Conservation (phyloP, 2,797 vertebrate genomes). For the Eleutherodactylus coqui region DNA sequence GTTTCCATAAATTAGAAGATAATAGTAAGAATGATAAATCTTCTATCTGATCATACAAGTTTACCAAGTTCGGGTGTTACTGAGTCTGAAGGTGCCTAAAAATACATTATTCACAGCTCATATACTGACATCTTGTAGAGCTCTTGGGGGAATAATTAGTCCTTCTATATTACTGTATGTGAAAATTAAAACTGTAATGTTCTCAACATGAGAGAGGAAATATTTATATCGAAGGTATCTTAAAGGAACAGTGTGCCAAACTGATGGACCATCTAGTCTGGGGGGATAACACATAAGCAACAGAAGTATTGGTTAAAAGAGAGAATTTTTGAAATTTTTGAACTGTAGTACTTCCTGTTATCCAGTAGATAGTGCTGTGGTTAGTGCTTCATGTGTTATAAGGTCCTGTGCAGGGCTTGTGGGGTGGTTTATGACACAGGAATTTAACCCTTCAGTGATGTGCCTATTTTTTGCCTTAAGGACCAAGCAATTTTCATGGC, state of each 20-base stretch:
- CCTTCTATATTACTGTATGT: background rate
- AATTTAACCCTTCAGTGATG: no score
- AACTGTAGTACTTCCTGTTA: no score
- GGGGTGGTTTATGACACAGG: background rate
- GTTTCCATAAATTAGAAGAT: background rate
- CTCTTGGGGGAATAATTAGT: slow-evolving; percentile 22
- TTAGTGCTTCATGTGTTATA: no score
- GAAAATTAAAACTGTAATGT: slow-evolving; percentile 22
- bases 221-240: background rate
- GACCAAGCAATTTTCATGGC: no score
- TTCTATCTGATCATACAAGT: background rate
- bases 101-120: slow-evolving; percentile 5
- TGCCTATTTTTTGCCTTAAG: no score
- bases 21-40: background rate
- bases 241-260: background rate
- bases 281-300: no score
- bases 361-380: no score
- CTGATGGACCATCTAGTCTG: no score
- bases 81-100: background rate
- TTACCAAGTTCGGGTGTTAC: background rate
- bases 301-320: no score
- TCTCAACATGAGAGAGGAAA: slow-evolving; percentile 1
- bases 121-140: background rate
- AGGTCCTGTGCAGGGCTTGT: background rate
- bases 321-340: no score